Evolutionary conservation across 2,888 invertebrate species (phyloP).

Genomic region (Pristionchus maxplancki): DNA sequence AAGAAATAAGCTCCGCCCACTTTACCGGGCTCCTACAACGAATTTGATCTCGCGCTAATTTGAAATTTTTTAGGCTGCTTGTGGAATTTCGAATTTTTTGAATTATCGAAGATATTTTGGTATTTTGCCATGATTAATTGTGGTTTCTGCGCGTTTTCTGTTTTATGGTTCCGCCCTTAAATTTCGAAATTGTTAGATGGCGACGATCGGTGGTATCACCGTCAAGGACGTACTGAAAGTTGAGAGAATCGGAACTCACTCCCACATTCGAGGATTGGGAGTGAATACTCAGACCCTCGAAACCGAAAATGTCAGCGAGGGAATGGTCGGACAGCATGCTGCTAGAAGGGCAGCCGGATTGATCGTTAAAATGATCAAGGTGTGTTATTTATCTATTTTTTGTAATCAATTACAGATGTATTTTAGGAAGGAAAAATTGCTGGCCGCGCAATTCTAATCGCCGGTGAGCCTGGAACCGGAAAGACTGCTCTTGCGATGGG

Average conservation of each 20-base stretch:
- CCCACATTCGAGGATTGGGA: slow-evolving; percentile 96
- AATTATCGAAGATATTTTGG: no score
- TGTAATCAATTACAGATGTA: not conserved
- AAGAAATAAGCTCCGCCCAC: slow-evolving; percentile 41
- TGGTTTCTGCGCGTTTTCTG: not conserved
- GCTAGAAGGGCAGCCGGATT: slow-evolving; percentile 96
- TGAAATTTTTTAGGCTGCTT: no score
- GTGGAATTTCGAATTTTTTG: no score
- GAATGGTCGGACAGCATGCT: slow-evolving; percentile 82
- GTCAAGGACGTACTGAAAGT: slow-evolving; percentile 65
- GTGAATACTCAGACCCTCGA: slow-evolving; percentile 87
- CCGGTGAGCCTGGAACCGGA: slow-evolving; percentile 96
- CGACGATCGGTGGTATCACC: slow-evolving; percentile 63
- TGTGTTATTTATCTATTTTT: slow-evolving; percentile 56
- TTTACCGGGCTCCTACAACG: not conserved
- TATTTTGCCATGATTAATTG: not conserved
- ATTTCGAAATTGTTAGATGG: slow-evolving; percentile 57
- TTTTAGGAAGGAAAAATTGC: slow-evolving; percentile 93
- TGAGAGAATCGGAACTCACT: slow-evolving; percentile 87
- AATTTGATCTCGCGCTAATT: not conserved
- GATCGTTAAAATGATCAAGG: slow-evolving; percentile 95
- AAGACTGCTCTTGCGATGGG: slow-evolving; percentile 99
- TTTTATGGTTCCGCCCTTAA: not conserved
- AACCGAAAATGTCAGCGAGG: slow-evolving; percentile 85
- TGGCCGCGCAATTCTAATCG: slow-evolving; percentile 92